Evolutionary conservation across 2,797 vertebrate species (phyloP).

Genomic region (Acrocephalus scirpaceus): DNA sequence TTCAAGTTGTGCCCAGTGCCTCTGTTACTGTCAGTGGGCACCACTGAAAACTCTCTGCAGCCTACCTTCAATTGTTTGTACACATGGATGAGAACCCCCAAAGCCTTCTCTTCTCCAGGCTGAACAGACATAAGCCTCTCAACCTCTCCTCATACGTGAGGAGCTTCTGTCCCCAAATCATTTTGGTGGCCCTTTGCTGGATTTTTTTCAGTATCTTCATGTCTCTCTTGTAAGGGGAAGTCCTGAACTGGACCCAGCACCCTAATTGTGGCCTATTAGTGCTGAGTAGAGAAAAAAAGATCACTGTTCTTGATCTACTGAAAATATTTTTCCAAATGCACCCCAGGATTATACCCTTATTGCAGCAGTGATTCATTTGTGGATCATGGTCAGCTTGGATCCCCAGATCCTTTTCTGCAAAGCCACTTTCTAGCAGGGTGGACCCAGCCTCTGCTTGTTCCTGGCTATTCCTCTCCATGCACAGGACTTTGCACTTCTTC

Average conservation of each 20-base stretch:
- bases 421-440: neutral
- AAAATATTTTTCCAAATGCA: neutral
- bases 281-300: neutral
- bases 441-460: accelerated
- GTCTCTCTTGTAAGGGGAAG: neutral
- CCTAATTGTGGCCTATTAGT: neutral
- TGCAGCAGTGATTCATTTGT: neutral
- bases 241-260: neutral
- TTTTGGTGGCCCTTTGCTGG: neutral
- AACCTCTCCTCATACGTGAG: neutral
- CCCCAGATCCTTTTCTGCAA: neutral
- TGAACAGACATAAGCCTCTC: neutral
- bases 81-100: neutral
- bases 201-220: neutral
- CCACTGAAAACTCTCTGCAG: neutral
- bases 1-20: neutral
- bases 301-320: neutral
- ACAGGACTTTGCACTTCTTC: neutral
- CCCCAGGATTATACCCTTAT: neutral
- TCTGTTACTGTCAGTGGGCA: neutral
- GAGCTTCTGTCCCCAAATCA: neutral
- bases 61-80: neutral
- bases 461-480: neutral
- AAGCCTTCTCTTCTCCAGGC: neutral
- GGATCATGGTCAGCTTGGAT: neutral